These are phyloP conservation scores for Chrysotoxum bicinctum DNA, from an alignment of 2,888 invertebrate species.

Conservation along the genomic window DNA sequence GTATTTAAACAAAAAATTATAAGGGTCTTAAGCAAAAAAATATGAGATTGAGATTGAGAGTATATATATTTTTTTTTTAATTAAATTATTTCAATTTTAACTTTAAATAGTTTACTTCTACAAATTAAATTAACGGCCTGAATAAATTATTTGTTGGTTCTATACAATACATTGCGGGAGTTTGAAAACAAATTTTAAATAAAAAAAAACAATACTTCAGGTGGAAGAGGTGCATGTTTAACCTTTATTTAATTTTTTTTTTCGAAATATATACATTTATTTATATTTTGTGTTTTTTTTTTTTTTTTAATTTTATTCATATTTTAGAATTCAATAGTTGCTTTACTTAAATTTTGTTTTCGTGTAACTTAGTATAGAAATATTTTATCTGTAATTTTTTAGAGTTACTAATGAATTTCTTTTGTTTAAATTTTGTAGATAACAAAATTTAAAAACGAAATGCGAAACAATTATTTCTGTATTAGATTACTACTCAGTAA, in stretches of 20 bases:
- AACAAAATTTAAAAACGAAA: neutral
- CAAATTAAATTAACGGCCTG: neutral
- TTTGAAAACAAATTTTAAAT: neutral
- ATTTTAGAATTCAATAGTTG: neutral
- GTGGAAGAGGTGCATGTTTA: conserved; percentile 58
- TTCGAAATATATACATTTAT: neutral
- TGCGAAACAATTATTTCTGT: neutral
- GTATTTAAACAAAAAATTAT: neutral
- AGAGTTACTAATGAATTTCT: neutral
- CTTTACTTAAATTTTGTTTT: neutral
- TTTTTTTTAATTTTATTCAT: neutral
- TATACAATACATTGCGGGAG: neutral
- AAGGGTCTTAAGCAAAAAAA: conserved; percentile 25
- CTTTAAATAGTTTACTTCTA: neutral
- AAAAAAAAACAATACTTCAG: conserved; percentile 15
- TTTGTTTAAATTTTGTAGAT: conserved; percentile 15
- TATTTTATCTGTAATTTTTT: neutral
- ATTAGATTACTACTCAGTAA: neutral
- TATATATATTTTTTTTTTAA: neutral
- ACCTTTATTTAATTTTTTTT: conserved; percentile 2
- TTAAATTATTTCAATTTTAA: neutral
- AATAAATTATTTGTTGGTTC: neutral
- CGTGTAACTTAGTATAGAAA: neutral
- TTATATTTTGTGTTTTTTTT: conserved; percentile 24
- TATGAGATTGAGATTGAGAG: conserved; percentile 71